These are phyloP conservation scores for Orthonyx spaldingii DNA, from an alignment of 2,113 vertebrate species.

Conservation along the genomic window DNA sequence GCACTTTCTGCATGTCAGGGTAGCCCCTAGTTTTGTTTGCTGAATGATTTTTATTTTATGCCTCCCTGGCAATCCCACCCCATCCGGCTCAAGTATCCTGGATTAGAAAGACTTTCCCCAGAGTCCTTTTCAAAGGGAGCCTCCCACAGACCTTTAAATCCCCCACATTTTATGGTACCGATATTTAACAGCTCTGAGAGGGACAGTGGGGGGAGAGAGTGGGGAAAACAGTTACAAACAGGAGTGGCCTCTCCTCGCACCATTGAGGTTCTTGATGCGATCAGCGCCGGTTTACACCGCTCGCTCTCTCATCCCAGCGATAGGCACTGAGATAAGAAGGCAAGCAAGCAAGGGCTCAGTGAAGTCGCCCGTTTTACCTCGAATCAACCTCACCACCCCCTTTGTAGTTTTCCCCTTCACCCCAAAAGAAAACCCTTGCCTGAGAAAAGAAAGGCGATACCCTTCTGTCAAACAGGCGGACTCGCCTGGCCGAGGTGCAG, in stretches of 20 bases:
- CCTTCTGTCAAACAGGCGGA: not conserved
- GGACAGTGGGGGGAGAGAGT: not conserved
- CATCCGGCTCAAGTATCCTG: slow-evolving; percentile 69
- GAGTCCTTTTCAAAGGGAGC: slow-evolving; percentile 71
- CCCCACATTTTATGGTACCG: slow-evolving; percentile 62
- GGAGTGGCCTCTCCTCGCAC: not conserved
- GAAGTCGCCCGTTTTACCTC: not conserved
- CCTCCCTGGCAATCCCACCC: slow-evolving; percentile 63
- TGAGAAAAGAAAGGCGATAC: not conserved
- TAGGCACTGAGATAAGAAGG: not conserved
- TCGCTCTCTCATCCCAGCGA: not conserved
- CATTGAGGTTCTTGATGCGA: not conserved
- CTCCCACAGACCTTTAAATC: slow-evolving; percentile 72
- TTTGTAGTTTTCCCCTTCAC: not conserved
- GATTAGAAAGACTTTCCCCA: slow-evolving; percentile 68
- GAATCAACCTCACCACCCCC: not conserved
- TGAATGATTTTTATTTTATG: slow-evolving; percentile 63
- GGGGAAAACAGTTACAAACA: not conserved
- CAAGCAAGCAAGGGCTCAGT: not conserved
- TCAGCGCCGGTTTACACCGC: not conserved
- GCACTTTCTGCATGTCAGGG: not conserved
- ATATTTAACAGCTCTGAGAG: slow-evolving; percentile 57
- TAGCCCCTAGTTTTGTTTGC: slow-evolving; percentile 38
- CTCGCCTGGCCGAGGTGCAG: not conserved
- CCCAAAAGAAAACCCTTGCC: not conserved